A percentile compares a stretch with the other conserved stretches of the same genome.
Conservation (phyloP, 2,888 invertebrate species). For the Stenichneumon culpator region DNA sequence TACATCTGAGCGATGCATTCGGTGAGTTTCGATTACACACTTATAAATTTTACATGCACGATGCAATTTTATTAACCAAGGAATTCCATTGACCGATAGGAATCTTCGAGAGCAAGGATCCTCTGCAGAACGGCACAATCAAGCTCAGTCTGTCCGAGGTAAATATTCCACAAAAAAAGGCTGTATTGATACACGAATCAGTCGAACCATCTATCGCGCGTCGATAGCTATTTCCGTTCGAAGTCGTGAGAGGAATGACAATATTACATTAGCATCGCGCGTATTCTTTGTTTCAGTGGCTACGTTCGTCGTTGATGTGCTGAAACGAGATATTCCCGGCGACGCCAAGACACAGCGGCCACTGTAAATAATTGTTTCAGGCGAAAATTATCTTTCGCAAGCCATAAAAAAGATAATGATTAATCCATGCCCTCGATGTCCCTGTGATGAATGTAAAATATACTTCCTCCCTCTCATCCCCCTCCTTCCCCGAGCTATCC, state of each 20-base stretch:
- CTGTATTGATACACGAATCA: conserved; percentile 8
- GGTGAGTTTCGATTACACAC: conserved; percentile 87
- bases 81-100: conserved; percentile 82
- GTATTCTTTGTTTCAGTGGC: conserved; percentile 89
- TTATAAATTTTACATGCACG: not conserved
- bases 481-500: conserved; percentile 34
- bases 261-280: conserved; percentile 11
- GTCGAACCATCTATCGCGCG: conserved; percentile 48
- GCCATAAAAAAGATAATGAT: conserved; percentile 79
- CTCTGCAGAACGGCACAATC: conserved; percentile 92
- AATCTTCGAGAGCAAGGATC: conserved; percentile 92
- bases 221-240: conserved; percentile 52
- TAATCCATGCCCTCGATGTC: conserved; percentile 68
- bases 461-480: conserved; percentile 33
- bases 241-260: conserved; percentile 49
- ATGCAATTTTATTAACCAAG: conserved; percentile 75
- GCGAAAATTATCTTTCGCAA: conserved; percentile 71
- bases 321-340: conserved; percentile 81
- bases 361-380: conserved; percentile 81
- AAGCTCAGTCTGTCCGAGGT: conserved; percentile 94
- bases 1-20: conserved; percentile 95
- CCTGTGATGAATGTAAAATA: conserved; percentile 65
- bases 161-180: conserved; percentile 78
- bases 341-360: conserved; percentile 34
- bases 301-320: conserved; percentile 91